Percentiles rank a stretch among this genome's conserved stretches.
Conservation (phyloP, 2,797 vertebrate genomes). For the Sebastes elongatus region DNA sequence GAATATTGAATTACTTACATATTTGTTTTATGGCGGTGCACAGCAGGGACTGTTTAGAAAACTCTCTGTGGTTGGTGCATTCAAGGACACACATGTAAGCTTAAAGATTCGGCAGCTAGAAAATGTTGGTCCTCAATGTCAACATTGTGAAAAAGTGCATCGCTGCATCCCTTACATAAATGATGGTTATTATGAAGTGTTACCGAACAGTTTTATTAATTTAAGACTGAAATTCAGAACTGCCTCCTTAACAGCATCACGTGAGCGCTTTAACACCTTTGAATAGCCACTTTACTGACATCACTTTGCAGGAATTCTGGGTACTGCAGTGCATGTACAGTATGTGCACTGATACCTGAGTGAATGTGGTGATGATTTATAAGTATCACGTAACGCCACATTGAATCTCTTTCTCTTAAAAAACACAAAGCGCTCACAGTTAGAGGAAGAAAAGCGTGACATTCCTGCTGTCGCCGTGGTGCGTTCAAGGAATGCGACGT, state of each 20-base stretch:
- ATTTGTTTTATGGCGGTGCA: too few species aligned
- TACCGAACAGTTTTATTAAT: background rate
- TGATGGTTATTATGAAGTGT: too few species aligned
- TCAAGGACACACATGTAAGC: too few species aligned
- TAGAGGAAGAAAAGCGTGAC: background rate
- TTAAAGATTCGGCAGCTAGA: too few species aligned
- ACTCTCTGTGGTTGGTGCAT: too few species aligned
- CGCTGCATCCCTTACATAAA: too few species aligned
- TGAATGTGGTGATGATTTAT: background rate
- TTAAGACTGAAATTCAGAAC: background rate
- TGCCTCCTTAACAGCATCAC: background rate
- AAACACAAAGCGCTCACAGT: background rate
- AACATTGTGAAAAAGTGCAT: too few species aligned
- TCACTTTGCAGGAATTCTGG: background rate
- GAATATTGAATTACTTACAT: too few species aligned
- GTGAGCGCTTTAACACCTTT: background rate
- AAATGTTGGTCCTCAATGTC: background rate
- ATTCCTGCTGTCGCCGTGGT: background rate
- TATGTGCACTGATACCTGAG: background rate
- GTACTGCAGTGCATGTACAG: too few species aligned
- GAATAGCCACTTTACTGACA: background rate
- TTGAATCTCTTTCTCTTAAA: background rate
- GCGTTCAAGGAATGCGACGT: conserved; percentile 45
- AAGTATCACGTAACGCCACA: background rate
- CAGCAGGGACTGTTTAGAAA: too few species aligned